phyloP scores from a whole-genome alignment of 1,140 invertebrate species.

The Armadillidium nasatum region DNA sequence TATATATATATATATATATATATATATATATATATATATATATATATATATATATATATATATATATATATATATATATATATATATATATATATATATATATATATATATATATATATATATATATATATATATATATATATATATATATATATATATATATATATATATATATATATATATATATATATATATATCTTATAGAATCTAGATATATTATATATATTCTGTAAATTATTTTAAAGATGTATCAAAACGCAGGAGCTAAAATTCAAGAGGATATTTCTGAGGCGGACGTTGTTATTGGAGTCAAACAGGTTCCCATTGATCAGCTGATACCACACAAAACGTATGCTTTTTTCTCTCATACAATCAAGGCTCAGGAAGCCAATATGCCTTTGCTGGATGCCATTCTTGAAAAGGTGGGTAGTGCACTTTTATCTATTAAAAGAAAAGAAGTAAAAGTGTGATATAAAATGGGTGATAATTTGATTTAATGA shows the following conservation, averaged over 20 bases:
- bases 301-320: slow-evolving; percentile 96
- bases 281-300: slow-evolving; percentile 89
- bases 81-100: too few relatives aligned
- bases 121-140: background rate
- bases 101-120: too few relatives aligned
- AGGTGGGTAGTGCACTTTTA: slow-evolving; percentile 55
- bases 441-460: too few relatives aligned
- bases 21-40: too few relatives aligned
- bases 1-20: too few relatives aligned
- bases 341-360: slow-evolving; percentile 96
- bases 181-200: too few relatives aligned
- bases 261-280: slow-evolving; percentile 93
- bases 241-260: slow-evolving; percentile 72
- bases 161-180: too few relatives aligned
- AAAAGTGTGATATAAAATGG: too few relatives aligned
- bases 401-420: slow-evolving; percentile 90
- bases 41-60: too few relatives aligned
- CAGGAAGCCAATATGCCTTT: slow-evolving; percentile 97
- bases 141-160: background rate
- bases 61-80: too few relatives aligned
- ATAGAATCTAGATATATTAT: too few relatives aligned
- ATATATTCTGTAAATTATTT: background rate
- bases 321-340: slow-evolving; percentile 89
- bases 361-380: slow-evolving; percentile 98
- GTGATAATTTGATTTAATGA: too few relatives aligned